Evolutionary conservation across 2,888 invertebrate species (phyloP).

Genomic region (Ischnus inquisitorius): DNA sequence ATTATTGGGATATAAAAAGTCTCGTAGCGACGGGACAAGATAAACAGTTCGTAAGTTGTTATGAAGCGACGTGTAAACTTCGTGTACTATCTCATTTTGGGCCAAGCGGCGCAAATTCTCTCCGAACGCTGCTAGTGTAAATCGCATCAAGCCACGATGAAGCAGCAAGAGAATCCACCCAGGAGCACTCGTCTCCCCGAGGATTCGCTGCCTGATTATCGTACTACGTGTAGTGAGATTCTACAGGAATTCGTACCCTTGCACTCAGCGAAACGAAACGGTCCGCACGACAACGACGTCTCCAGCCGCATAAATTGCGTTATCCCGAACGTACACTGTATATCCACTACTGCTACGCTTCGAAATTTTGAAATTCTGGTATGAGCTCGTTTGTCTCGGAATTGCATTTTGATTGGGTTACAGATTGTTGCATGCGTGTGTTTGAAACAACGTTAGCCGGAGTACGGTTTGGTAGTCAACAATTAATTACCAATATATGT

Average conservation of each 20-base stretch:
- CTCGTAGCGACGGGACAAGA: neutral
- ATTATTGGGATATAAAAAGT: no score
- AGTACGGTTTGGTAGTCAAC: no score
- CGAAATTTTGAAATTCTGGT: no score
- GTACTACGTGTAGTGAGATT: neutral
- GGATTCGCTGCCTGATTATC: constrained; percentile 20
- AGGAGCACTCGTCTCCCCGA: constrained; percentile 18
- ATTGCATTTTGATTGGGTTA: no score
- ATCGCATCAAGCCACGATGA: constrained; percentile 34
- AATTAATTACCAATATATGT: no score
- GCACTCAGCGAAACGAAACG: constrained; percentile 1
- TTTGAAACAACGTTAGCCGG: no score
- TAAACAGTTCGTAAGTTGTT: neutral
- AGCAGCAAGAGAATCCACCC: constrained; percentile 18
- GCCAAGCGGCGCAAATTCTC: constrained; percentile 33
- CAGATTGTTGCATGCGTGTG: no score
- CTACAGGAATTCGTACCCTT: neutral
- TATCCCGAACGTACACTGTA: no score
- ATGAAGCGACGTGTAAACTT: constrained; percentile 1
- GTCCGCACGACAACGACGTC: neutral
- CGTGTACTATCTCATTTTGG: neutral
- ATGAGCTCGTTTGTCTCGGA: no score
- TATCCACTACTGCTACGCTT: no score
- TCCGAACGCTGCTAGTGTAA: constrained; percentile 38
- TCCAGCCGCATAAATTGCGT: neutral